phyloP scores from a whole-genome alignment of 2,113 vertebrate genomes.

The Paramormyrops kingsleyae region DNA sequence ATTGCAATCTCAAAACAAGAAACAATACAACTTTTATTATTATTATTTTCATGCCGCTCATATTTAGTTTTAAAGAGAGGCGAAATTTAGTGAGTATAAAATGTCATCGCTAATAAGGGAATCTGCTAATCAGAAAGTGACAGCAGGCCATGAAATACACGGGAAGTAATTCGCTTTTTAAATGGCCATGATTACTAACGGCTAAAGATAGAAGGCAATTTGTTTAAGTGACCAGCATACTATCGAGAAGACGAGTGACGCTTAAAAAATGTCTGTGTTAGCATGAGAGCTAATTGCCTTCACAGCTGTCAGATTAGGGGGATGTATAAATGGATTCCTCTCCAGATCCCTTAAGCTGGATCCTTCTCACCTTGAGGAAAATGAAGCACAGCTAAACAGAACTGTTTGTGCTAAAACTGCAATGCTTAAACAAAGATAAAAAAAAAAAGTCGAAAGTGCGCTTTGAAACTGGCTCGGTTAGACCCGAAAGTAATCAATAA shows the following conservation, averaged over 20 bases:
- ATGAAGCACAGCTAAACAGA: neutral
- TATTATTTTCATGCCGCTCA: neutral
- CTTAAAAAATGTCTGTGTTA: conserved; percentile 4
- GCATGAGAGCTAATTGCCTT: conserved; percentile 3
- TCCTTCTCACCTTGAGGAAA: neutral
- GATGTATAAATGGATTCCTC: neutral
- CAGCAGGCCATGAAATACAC: neutral
- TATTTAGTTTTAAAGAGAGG: neutral
- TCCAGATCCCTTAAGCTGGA: neutral
- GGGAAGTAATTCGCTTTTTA: neutral
- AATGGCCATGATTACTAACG: conserved; percentile 12
- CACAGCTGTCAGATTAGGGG: neutral
- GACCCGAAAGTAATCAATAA: neutral
- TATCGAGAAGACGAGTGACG: neutral
- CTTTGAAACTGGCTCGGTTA: neutral
- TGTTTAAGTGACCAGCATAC: neutral
- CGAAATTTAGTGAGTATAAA: neutral
- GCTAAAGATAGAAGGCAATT: conserved; percentile 15
- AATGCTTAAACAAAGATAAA: neutral
- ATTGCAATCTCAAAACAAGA: neutral
- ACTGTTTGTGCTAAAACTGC: neutral
- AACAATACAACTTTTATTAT: neutral
- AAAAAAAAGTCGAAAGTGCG: neutral
- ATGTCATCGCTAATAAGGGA: neutral
- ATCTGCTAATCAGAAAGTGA: neutral